A percentile compares a stretch with the other conserved stretches of the same genome.
Conservation (phyloP, 2,113 vertebrate species). For the Anoplopoma fimbria region DNA sequence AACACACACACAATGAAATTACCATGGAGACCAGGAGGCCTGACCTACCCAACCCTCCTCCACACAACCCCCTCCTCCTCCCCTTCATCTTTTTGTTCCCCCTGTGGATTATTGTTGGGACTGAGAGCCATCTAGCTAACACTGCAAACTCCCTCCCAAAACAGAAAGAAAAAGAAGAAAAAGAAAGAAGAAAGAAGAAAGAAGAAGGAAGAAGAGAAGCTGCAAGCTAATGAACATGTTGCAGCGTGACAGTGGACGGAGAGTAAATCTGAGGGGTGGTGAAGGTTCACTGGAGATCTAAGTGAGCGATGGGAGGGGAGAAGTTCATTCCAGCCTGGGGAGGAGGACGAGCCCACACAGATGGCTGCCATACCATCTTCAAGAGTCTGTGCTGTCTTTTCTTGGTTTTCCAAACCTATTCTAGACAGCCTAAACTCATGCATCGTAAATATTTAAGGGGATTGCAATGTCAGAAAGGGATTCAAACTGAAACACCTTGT, state of each 20-base stretch:
- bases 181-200: conserved; percentile 37
- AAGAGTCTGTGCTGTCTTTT: background rate
- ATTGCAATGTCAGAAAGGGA: background rate
- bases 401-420: background rate
- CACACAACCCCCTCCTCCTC: conserved; percentile 5
- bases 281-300: conserved; percentile 67
- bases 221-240: conserved; percentile 80
- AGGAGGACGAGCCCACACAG: conserved; percentile 34
- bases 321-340: conserved; percentile 10
- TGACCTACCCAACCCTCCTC: conserved; percentile 20
- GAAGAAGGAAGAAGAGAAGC: conserved; percentile 48
- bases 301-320: conserved; percentile 42
- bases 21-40: conserved; percentile 66
- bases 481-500: background rate
- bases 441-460: background rate
- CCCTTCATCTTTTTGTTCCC: conserved; percentile 24
- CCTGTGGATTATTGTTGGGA: conserved; percentile 9
- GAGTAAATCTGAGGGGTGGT: conserved; percentile 63
- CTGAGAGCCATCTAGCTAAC: conserved; percentile 16
- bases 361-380: conserved; percentile 5
- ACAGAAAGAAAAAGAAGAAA: conserved; percentile 35
- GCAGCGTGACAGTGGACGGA: conserved; percentile 58
- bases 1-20: conserved; percentile 61
- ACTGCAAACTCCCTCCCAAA: conserved; percentile 39
- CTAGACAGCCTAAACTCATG: background rate